Evolutionary conservation across 1,140 invertebrate species (phyloP), one percentile per base, ranked within the genome.

Genomic region (Colletes gigas): DNA sequence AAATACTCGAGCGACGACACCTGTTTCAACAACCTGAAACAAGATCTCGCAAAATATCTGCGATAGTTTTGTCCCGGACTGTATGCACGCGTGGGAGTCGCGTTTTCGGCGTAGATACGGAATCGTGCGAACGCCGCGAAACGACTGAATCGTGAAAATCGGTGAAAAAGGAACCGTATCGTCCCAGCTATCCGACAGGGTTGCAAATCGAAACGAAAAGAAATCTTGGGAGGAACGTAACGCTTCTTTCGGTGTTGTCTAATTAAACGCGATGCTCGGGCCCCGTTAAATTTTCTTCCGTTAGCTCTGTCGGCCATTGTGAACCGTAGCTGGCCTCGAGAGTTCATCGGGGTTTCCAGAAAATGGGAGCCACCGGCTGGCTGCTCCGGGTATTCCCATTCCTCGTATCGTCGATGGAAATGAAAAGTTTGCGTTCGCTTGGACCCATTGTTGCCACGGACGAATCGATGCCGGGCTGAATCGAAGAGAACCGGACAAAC

Each of bases 191-290:
- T 30, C 30, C 2, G 30, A 30, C 30, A 47, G 44, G 9, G 44
- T 47, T 8, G 6, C 1, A 3, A 47, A 8, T 47, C 44, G 44
- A 47, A 47, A 47, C 44, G 44, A 47, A 47, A 47, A 47, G 6
- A 47, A 47, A 9, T 47, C 44, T 47, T 9, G 44, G 9, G 6
- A 47, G 0, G 9, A 47, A 47, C 83, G 83, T 81, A 83, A 83
- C 78, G 62, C 30, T 70, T 30, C 12, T 62, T 71, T 84, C 75
- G 68, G 54, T 81, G 81, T 86, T 83, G 81, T 80, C 81, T 73
- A 87, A 86, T 87, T 86, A 79, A 81, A 87, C 63, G 67, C 71
- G 81, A 81, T 52, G 62, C 59, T 15, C 67, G 47, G 44, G 41
- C 50, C 59, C 60, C 59, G 70, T 78, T 59, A 50, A 83, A 78